Evolutionary conservation across 2,797 vertebrate species (phyloP).

Genomic region (Phrynocephalus guinanensis): DNA sequence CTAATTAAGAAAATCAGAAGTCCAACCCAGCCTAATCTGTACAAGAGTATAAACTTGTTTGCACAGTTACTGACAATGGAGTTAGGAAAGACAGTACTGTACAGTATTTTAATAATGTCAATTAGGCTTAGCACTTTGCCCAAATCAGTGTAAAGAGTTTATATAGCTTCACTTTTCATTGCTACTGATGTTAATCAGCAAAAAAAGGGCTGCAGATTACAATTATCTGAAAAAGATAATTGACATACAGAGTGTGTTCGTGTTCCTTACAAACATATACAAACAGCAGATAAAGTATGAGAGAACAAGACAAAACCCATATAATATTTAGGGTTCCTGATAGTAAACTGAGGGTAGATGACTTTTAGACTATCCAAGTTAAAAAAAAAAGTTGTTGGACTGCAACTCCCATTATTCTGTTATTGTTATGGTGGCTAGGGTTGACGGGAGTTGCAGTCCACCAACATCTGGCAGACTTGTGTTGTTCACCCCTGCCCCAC

Average conservation of each 20-base stretch:
- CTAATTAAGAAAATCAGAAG: not conserved
- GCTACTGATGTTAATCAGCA: slow-evolving; percentile 23
- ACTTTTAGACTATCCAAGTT: not conserved
- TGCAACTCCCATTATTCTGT: not conserved
- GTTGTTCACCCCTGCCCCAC: not conserved
- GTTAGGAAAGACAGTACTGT: not conserved
- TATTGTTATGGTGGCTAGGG: not conserved
- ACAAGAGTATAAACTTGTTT: not conserved
- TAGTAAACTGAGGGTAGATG: no score
- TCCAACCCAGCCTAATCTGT: not conserved
- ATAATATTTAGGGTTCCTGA: not conserved
- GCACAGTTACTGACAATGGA: not conserved
- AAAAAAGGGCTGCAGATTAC: slow-evolving; percentile 20
- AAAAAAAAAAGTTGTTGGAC: not conserved
- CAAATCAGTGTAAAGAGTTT: not conserved
- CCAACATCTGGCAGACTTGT: not conserved
- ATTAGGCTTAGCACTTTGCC: slow-evolving; percentile 12
- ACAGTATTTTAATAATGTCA: not conserved
- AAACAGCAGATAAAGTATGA: not conserved
- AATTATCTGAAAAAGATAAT: slow-evolving; percentile 9
- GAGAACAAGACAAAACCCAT: not conserved
- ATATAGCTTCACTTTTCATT: not conserved
- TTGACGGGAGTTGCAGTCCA: not conserved
- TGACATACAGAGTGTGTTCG: not conserved
- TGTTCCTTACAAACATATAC: not conserved